Conservation (phyloP, 2,797 vertebrate species). For the Furcifer pardalis region DNA sequence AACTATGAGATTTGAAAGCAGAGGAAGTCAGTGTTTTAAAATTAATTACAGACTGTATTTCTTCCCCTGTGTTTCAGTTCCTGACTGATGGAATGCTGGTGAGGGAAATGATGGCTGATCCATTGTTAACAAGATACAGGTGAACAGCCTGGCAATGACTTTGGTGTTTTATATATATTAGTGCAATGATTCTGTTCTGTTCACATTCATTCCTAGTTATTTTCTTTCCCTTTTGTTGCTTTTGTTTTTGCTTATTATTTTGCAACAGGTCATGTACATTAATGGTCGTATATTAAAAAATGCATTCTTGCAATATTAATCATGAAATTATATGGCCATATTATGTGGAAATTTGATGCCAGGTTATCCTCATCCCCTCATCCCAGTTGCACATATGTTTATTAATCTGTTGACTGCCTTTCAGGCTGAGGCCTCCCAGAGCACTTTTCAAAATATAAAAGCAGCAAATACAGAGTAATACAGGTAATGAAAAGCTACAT, state of each 20-base stretch:
- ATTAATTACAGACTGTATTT: conserved; percentile 14
- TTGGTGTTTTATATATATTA: accelerated
- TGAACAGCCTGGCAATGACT: conserved; percentile 57
- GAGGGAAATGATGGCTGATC: conserved; percentile 98
- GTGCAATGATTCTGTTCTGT: not conserved
- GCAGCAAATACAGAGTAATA: not conserved
- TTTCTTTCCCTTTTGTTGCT: accelerated
- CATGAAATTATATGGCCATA: not conserved
- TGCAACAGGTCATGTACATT: not conserved
- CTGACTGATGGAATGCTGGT: conserved; percentile 98
- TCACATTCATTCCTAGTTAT: not conserved
- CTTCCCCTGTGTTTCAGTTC: conserved; percentile 80
- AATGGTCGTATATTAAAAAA: not conserved
- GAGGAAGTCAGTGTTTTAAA: not conserved
- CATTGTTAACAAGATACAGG: conserved; percentile 96
- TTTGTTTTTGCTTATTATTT: not conserved
- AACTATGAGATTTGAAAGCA: not conserved
- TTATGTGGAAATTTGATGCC: not conserved
- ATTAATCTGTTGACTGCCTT: not conserved
- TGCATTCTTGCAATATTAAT: not conserved
- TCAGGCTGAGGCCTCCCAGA: not conserved
- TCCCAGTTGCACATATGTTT: not conserved
- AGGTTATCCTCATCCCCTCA: not conserved
- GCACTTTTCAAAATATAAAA: not conserved
- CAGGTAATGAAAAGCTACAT: not conserved